phyloP scores from a whole-genome alignment of 35 echinoderm and acorn worm species.

The Ptychodera flava region DNA sequence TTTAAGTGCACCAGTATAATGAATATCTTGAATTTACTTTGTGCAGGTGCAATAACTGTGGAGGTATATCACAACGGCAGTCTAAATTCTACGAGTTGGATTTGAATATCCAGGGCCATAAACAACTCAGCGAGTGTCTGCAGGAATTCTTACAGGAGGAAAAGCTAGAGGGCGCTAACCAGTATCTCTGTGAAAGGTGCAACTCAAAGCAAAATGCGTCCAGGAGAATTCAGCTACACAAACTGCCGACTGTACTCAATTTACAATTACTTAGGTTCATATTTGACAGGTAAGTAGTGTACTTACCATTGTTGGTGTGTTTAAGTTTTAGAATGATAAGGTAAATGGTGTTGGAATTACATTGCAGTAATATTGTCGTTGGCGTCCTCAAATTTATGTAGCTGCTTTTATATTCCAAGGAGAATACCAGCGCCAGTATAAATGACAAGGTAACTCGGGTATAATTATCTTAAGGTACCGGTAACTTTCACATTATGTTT shows the following conservation, averaged over 20 bases:
- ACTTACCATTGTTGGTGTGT: too few relatives aligned
- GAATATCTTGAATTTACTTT: background rate
- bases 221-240: constrained; percentile 63
- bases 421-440: too few relatives aligned
- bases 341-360: too few relatives aligned
- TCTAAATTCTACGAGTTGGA: constrained; percentile 93
- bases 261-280: constrained; percentile 93
- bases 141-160: constrained; percentile 91
- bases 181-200: constrained; percentile 81
- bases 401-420: too few relatives aligned
- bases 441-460: too few relatives aligned
- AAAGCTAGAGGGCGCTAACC: constrained; percentile 78
- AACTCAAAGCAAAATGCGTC: constrained; percentile 79
- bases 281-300: constrained; percentile 64
- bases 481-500: too few relatives aligned
- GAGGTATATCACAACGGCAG: constrained; percentile 53
- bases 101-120: constrained; percentile 94
- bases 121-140: constrained; percentile 64
- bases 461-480: too few relatives aligned
- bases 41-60: constrained; percentile 78
- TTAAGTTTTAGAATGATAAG: too few relatives aligned
- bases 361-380: too few relatives aligned
- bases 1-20: too few relatives aligned
- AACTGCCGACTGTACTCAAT: constrained; percentile 79
- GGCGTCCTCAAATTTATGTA: too few relatives aligned